Evolutionary conservation across 2,888 invertebrate genomes (phyloP).

Genomic region (Salticus scenicus): DNA sequence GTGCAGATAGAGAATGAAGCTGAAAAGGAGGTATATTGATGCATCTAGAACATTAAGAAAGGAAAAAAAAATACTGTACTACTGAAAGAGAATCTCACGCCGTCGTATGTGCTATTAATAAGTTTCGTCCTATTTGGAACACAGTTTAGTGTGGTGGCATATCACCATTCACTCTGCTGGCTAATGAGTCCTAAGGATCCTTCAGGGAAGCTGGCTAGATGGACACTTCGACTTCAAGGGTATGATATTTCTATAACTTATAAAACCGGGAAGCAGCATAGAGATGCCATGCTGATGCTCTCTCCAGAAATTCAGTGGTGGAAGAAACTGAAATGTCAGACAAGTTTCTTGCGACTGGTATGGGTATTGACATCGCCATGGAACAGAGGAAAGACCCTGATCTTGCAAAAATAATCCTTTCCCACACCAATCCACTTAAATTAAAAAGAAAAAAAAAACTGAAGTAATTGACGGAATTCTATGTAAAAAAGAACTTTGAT

Average conservation of each 20-base stretch:
- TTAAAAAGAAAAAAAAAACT: too few relatives aligned
- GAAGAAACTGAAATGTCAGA: background rate
- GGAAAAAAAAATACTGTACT: too few relatives aligned
- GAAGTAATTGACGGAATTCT: background rate
- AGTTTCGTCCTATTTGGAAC: slow-evolving; percentile 70
- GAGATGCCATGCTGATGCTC: slow-evolving; percentile 27
- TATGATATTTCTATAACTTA: slow-evolving; percentile 26
- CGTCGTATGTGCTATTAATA: slow-evolving; percentile 72
- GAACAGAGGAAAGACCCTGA: too few relatives aligned
- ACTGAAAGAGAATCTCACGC: too few relatives aligned
- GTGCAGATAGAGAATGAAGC: background rate
- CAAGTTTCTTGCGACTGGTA: background rate
- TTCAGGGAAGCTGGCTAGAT: too few relatives aligned
- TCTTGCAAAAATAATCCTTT: too few relatives aligned
- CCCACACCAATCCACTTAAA: too few relatives aligned
- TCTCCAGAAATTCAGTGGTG: slow-evolving; percentile 13
- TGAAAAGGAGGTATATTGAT: background rate
- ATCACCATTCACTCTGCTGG: too few relatives aligned
- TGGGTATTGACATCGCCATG: background rate
- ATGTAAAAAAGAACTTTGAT: too few relatives aligned
- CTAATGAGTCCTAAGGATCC: too few relatives aligned
- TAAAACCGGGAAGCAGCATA: slow-evolving; percentile 9
- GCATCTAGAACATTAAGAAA: background rate
- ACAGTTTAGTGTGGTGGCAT: slow-evolving; percentile 71
- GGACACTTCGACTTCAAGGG: slow-evolving; percentile 36